These are phyloP conservation scores for Manis javanica DNA, from an alignment of 2,797 vertebrate genomes.

Conservation along the genomic window DNA sequence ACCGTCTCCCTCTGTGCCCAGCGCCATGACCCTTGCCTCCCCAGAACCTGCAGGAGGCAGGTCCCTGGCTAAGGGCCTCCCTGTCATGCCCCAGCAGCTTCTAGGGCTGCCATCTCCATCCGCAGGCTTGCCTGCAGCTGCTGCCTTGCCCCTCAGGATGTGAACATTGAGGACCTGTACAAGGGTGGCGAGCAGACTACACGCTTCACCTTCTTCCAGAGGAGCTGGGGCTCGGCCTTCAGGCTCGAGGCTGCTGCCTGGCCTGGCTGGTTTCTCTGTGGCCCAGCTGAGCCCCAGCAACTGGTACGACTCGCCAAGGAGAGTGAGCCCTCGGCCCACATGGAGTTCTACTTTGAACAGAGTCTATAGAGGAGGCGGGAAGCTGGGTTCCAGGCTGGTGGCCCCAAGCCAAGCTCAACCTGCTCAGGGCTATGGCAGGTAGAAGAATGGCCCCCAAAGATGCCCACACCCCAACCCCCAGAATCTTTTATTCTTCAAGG, in stretches of 20 bases:
- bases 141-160: constrained; percentile 57
- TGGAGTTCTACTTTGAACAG: constrained; percentile 78
- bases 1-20: neutral
- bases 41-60: neutral
- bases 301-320: constrained; percentile 58
- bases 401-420: neutral
- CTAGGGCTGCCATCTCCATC: neutral
- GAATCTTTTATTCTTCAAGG: neutral
- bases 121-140: neutral
- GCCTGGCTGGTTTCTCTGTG: constrained; percentile 79
- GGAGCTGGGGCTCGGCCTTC: constrained; percentile 53
- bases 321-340: neutral
- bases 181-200: constrained; percentile 52
- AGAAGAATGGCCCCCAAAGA: neutral
- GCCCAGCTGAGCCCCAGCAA: constrained; percentile 31
- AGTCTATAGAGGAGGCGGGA: constrained; percentile 46
- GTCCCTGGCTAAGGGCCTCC: neutral
- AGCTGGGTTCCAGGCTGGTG: neutral
- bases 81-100: neutral
- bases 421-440: neutral
- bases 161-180: constrained; percentile 77
- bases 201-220: constrained; percentile 80
- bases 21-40: neutral
- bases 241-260: constrained; percentile 71
- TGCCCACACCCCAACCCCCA: neutral